phyloP scores from a whole-genome alignment of 2,888 invertebrate species.

The Melanchra persicariae region DNA sequence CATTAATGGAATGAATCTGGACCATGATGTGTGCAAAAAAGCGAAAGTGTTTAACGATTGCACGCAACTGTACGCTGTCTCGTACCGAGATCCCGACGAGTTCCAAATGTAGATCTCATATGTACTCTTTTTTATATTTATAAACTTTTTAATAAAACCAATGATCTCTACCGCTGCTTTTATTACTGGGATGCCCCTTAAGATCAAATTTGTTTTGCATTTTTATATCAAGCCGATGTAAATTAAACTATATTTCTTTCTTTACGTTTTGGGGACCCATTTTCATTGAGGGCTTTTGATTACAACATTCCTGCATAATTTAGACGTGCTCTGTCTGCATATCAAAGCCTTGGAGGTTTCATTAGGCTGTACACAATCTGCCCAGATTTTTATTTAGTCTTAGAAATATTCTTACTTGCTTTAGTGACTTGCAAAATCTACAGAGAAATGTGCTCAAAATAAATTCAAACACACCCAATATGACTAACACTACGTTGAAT shows the following conservation, averaged over 20 bases:
- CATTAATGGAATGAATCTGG: constrained; percentile 86
- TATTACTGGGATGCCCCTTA: constrained; percentile 57
- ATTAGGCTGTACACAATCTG: constrained; percentile 58
- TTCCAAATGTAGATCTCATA: constrained; percentile 38
- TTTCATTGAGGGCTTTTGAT: constrained; percentile 57
- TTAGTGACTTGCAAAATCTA: background rate
- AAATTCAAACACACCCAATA: background rate
- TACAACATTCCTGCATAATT: constrained; percentile 67
- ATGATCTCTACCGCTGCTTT: constrained; percentile 62
- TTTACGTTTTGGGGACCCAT: constrained; percentile 43
- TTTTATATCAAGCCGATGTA: constrained; percentile 50
- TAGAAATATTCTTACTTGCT: constrained; percentile 7
- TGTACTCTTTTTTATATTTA: constrained; percentile 61
- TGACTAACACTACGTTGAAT: background rate
- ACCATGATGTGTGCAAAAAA: constrained; percentile 87
- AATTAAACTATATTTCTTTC: constrained; percentile 61
- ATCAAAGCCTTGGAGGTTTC: constrained; percentile 69
- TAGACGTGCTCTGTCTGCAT: constrained; percentile 69
- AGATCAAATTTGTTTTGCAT: constrained; percentile 54
- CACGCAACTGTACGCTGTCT: constrained; percentile 86
- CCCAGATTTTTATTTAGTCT: constrained; percentile 44
- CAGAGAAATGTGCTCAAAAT: background rate
- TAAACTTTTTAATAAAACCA: constrained; percentile 69
- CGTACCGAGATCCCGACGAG: constrained; percentile 79
- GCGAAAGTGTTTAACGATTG: constrained; percentile 89